These are phyloP conservation scores for Enteromius argenteus DNA, from an alignment of 2,797 vertebrate species.

Conservation along the genomic window DNA sequence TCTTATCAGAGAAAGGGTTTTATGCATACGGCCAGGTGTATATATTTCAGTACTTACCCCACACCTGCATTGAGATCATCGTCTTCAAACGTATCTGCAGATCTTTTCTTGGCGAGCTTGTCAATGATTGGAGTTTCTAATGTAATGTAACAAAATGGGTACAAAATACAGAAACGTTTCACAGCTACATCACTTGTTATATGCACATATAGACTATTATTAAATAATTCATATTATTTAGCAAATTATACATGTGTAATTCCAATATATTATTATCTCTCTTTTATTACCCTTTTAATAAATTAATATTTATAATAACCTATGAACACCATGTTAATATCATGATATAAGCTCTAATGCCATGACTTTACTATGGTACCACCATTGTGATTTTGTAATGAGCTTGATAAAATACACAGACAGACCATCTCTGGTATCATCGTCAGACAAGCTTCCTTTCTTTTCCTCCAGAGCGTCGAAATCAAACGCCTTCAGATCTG, in stretches of 20 bases:
- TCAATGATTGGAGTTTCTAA: slow-evolving; percentile 69
- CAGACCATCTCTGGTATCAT: slow-evolving; percentile 67
- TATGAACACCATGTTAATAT: background rate
- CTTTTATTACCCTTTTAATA: background rate
- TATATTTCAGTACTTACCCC: slow-evolving; percentile 64
- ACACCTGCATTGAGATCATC: slow-evolving; percentile 61
- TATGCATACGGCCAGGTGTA: background rate
- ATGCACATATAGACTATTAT: background rate
- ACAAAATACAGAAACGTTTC: background rate
- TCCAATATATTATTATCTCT: background rate
- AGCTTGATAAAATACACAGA: background rate
- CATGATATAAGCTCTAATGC: background rate
- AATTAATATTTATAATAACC: background rate
- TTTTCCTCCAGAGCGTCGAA: slow-evolving; percentile 67
- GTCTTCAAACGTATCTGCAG: slow-evolving; percentile 64
- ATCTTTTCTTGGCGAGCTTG: slow-evolving; percentile 72
- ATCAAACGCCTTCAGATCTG: slow-evolving; percentile 65
- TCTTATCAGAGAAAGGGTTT: background rate
- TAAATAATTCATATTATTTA: background rate
- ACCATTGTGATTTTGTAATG: background rate
- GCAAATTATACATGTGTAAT: background rate
- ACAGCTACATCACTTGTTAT: background rate
- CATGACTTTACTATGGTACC: background rate
- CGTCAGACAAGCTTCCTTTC: slow-evolving; percentile 72
- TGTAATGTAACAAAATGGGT: background rate